Percentiles rank a stretch among this genome's conserved stretches.
These are phyloP conservation scores for Malthinus flaveolus DNA, from an alignment of 2,888 invertebrate genomes.

Conservation along the genomic window DNA sequence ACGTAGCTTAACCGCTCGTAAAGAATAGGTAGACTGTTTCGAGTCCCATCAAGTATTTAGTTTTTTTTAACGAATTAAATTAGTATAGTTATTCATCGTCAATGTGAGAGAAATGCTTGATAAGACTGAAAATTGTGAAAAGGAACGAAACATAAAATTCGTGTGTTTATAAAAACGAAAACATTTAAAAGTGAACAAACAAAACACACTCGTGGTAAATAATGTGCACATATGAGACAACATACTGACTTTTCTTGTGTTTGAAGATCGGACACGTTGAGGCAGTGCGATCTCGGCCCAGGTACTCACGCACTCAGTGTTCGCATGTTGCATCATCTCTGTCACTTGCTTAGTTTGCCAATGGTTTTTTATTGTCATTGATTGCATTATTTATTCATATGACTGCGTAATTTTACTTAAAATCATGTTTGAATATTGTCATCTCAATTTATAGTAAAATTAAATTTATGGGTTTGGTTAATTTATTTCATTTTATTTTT, in stretches of 20 bases:
- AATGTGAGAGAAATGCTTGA: too few relatives aligned
- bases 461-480: neutral
- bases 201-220: constrained; percentile 12
- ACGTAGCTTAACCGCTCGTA: too few relatives aligned
- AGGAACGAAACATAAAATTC: neutral
- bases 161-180: constrained; percentile 15
- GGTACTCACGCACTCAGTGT: constrained; percentile 56
- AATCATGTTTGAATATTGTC: constrained; percentile 47
- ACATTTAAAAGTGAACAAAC: constrained; percentile 21
- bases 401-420: constrained; percentile 33
- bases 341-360: constrained; percentile 56
- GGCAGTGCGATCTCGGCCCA: constrained; percentile 47
- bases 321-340: constrained; percentile 55
- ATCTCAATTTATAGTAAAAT: constrained; percentile 33
- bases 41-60: too few relatives aligned
- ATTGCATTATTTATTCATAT: constrained; percentile 38
- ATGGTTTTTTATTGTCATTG: constrained; percentile 43
- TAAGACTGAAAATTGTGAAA: too few relatives aligned
- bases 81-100: too few relatives aligned
- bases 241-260: constrained; percentile 43
- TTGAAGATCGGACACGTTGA: constrained; percentile 45
- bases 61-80: too few relatives aligned
- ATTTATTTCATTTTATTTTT: too few relatives aligned
- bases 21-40: too few relatives aligned
- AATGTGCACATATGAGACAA: constrained; percentile 26